Conservation (phyloP, 2,113 vertebrate genomes). For the Numenius arquata region DNA sequence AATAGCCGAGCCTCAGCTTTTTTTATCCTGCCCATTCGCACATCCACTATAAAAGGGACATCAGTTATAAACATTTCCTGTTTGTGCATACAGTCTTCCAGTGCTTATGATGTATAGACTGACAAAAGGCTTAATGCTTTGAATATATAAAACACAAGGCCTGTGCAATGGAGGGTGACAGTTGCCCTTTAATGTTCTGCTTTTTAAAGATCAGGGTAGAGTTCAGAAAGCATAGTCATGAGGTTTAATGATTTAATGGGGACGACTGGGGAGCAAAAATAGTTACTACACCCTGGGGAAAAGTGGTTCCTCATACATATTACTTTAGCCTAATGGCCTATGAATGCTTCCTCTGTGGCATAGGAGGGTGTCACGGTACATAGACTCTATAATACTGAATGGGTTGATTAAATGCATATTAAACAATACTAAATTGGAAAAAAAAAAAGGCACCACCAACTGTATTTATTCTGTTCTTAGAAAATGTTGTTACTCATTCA, state of each 20-base stretch:
- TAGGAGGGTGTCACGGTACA: conserved; percentile 80
- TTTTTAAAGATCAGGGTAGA: conserved; percentile 92
- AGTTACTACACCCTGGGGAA: conserved; percentile 88
- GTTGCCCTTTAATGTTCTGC: conserved; percentile 86
- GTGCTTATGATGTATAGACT: conserved; percentile 82
- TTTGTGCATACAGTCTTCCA: conserved; percentile 59
- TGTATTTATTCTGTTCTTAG: conserved; percentile 76
- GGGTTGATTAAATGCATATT: conserved; percentile 91
- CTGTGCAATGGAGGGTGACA: conserved; percentile 80
- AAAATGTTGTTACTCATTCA: conserved; percentile 69
- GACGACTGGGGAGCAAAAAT: conserved; percentile 84
- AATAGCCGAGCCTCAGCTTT: conserved; percentile 56
- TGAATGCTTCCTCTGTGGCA: conserved; percentile 71
- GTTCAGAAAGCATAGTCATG: conserved; percentile 89
- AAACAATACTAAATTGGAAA: conserved; percentile 86
- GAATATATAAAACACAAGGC: conserved; percentile 82
- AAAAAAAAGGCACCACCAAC: conserved; percentile 64
- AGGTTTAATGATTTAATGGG: conserved; percentile 93
- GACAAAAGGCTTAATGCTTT: conserved; percentile 84
- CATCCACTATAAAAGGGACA: conserved; percentile 62
- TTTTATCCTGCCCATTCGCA: conserved; percentile 57
- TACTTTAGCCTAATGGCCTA: conserved; percentile 84
- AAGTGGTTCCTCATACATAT: conserved; percentile 85
- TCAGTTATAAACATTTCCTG: conserved; percentile 66
- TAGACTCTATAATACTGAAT: conserved; percentile 85